Percentiles rank a stretch among this genome's conserved stretches.
Evolutionary conservation across 2,113 vertebrate species (phyloP).

Genomic region (Trogon melanurus): DNA sequence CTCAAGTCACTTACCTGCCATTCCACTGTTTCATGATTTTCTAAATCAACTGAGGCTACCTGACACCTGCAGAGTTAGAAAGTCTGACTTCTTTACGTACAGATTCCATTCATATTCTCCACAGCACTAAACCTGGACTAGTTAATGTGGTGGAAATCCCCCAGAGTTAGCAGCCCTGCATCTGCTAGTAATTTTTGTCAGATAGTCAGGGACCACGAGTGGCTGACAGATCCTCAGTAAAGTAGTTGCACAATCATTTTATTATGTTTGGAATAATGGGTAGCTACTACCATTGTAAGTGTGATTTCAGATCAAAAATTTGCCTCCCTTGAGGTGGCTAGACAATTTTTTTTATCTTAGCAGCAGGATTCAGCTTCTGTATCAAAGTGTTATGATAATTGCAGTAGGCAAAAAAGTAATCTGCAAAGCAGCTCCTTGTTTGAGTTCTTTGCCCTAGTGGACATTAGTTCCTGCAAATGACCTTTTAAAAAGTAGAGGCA

Average conservation of each 20-base stretch:
- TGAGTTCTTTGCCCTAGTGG: not conserved
- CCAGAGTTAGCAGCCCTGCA: not conserved
- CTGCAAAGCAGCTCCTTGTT: not conserved
- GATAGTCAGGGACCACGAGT: not conserved
- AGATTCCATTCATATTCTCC: not conserved
- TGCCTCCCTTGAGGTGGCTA: not conserved
- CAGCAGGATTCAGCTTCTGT: not conserved
- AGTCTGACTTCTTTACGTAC: not conserved
- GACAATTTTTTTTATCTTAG: constrained; percentile 27
- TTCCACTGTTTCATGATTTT: not conserved
- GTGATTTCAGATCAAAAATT: constrained; percentile 4
- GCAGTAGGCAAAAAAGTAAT: not conserved
- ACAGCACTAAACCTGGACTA: not conserved
- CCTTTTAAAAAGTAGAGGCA: not conserved
- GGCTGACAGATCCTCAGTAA: not conserved
- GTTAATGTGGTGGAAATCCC: not conserved
- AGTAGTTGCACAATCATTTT: not conserved
- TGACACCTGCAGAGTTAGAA: not conserved
- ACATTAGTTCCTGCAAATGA: not conserved
- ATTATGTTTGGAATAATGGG: not conserved
- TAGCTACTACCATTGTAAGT: not conserved
- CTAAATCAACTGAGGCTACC: not conserved
- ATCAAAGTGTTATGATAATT: not conserved
- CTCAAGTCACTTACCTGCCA: not conserved
- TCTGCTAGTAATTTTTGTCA: not conserved